phyloP scores from a whole-genome alignment of 2,888 invertebrate genomes.

The Athrips mouffetella region DNA sequence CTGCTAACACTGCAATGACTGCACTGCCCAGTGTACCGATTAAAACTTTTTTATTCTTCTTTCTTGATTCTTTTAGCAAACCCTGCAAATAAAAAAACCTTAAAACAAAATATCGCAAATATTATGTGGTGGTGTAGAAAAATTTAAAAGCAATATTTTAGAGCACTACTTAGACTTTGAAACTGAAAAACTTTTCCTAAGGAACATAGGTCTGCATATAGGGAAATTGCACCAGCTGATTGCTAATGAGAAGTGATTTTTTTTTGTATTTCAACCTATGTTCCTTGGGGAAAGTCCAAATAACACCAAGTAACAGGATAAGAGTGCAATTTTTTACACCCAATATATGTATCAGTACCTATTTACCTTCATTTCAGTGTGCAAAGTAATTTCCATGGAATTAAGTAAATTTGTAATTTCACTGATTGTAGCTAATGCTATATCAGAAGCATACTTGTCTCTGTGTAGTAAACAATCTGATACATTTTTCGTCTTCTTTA shows the following conservation, averaged over 20 bases:
- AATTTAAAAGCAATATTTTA: too few relatives aligned
- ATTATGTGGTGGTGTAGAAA: too few relatives aligned
- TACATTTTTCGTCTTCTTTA: conserved; percentile 55
- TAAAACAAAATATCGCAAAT: too few relatives aligned
- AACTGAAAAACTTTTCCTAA: too few relatives aligned
- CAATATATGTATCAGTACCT: not conserved
- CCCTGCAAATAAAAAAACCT: conserved; percentile 37
- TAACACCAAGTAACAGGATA: too few relatives aligned
- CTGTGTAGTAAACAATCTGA: conserved; percentile 54
- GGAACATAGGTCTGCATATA: too few relatives aligned
- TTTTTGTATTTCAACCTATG: too few relatives aligned
- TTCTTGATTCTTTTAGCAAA: conserved; percentile 33
- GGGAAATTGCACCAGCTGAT: too few relatives aligned
- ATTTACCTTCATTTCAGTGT: conserved; percentile 59
- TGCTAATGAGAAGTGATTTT: too few relatives aligned
- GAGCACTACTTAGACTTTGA: too few relatives aligned
- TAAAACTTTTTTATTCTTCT: conserved; percentile 53
- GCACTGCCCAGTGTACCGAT: conserved; percentile 61
- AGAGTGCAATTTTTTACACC: too few relatives aligned
- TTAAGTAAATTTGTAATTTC: conserved; percentile 59
- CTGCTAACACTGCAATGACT: conserved; percentile 47
- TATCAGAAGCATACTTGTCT: conserved; percentile 65
- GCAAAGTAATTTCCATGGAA: conserved; percentile 59
- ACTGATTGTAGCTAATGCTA: conserved; percentile 54
- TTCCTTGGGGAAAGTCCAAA: too few relatives aligned